A percentile compares a stretch with the other conserved stretches of the same genome.
Conservation (phyloP, 2,797 vertebrate genomes). For the Antennarius maculatus region DNA sequence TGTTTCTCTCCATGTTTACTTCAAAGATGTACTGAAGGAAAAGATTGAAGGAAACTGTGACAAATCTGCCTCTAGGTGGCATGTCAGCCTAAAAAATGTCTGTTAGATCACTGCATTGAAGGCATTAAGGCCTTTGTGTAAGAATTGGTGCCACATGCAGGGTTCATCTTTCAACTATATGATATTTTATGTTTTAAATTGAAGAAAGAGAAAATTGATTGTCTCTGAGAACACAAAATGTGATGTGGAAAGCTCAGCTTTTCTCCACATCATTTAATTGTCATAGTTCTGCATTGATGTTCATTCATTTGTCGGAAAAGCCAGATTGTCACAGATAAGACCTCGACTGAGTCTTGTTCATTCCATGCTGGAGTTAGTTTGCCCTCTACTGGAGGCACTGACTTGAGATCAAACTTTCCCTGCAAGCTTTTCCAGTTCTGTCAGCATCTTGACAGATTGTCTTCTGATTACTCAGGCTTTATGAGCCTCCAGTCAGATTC, state of each 20-base stretch:
- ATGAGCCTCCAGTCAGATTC: slow-evolving; percentile 15
- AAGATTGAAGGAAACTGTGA: slow-evolving; percentile 35
- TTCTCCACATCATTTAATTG: neutral
- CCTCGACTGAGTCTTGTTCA: slow-evolving; percentile 4
- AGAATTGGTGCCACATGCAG: neutral
- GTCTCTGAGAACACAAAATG: neutral
- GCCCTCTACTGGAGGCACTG: slow-evolving; percentile 75
- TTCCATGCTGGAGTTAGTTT: slow-evolving; percentile 57
- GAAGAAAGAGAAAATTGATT: neutral
- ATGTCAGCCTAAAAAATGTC: slow-evolving; percentile 28
- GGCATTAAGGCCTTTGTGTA: too few species aligned
- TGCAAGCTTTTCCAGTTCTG: slow-evolving; percentile 9
- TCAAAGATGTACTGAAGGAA: slow-evolving; percentile 15
- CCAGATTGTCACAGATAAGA: slow-evolving; percentile 8
- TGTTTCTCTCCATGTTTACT: slow-evolving; percentile 26
- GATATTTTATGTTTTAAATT: neutral
- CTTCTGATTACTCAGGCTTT: slow-evolving; percentile 16
- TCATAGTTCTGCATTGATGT: neutral
- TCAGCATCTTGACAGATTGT: slow-evolving; percentile 11
- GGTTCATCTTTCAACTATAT: neutral
- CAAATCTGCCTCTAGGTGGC: slow-evolving; percentile 52
- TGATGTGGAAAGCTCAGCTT: neutral
- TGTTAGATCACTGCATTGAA: slow-evolving; percentile 10
- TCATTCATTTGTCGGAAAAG: slow-evolving; percentile 10
- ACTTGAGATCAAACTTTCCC: slow-evolving; percentile 14